Evolutionary conservation across 37 sponge, comb jelly and placozoan genomes (phyloP), one percentile per base, ranked within the genome.

Genomic region (Beroe forskalii): DNA sequence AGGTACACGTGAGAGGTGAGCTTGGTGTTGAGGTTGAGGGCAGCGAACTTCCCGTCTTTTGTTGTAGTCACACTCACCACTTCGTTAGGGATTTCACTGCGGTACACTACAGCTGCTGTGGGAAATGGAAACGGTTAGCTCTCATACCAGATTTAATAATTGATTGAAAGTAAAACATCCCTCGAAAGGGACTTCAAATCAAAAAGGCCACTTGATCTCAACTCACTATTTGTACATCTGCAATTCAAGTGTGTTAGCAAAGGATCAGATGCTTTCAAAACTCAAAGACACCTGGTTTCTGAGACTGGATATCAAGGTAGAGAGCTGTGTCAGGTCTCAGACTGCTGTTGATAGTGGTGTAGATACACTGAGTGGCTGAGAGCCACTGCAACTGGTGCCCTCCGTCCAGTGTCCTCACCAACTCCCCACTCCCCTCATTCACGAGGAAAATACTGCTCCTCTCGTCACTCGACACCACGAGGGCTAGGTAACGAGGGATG

Each of bases 311-410:
- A 33, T 69, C 38, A 32, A 69, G 72, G 19, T 6, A 69, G 9
- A 69, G 28, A 25, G 20, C 86, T 12, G 86, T 80, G 55, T 80
- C 86, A 12, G 86, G 86, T 23, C 86, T 3, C 44, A 80, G 22
- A 23, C 27, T 41, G 1, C 3, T 27, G 28, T 80, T 80, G 1
- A 41, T 80, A 4, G 55, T 23, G 55, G 86, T 80, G 55, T 80
- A 80, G 25, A 80, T 6, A 27, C 40, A 9, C 0, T 23, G 12
- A 6, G 44, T 38, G 30, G 28, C 55, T 41, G 86, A 27, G 3
- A 38, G 4, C 86, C 86, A 80, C 31, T 41, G 55, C 4, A 80
- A 22, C 55, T 80, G 86, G 86, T 80, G 86, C 4, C 44, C 86
- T 42, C 30, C 12, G 27, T 80, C 30, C 2, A 80, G 86, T 30